Conservation (phyloP, 1,140 invertebrate species). For the Leptinotarsa lineolata region DNA sequence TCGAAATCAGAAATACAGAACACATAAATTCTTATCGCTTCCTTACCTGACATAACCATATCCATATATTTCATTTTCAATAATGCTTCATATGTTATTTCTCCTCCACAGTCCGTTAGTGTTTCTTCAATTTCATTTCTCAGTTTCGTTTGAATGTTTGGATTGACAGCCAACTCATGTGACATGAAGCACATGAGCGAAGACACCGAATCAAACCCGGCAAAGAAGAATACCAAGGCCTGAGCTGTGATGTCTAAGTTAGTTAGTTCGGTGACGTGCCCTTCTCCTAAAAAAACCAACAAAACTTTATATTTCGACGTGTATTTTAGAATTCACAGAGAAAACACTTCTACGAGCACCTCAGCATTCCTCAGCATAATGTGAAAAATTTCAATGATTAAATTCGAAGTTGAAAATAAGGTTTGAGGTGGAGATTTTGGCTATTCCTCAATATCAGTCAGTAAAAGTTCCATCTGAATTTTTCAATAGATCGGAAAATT, state of each 20-base stretch:
- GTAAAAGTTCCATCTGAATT: no score
- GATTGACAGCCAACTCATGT: constrained; percentile 60
- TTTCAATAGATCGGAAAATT: no score
- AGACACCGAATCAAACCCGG: constrained; percentile 66
- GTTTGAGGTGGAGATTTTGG: no score
- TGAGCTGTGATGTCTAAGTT: constrained; percentile 56
- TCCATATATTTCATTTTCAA: constrained; percentile 48
- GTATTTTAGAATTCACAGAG: no score
- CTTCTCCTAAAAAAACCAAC: not conserved
- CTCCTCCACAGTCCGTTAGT: constrained; percentile 25
- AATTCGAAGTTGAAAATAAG: no score
- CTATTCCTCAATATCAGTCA: no score
- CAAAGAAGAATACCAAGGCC: constrained; percentile 65
- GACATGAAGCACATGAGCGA: constrained; percentile 45
- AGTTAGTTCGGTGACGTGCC: constrained; percentile 22
- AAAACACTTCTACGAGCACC: no score
- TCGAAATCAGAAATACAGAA: no score
- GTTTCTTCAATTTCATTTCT: constrained; percentile 49
- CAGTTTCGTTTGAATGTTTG: constrained; percentile 58
- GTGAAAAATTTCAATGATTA: no score
- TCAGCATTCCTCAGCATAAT: no score
- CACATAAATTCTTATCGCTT: no score
- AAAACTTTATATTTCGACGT: no score
- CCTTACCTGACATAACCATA: constrained; percentile 49
- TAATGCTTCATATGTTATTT: constrained; percentile 46